Base-by-base conservation (phyloP, 2,888 invertebrate species). In the Mesoligia furuncula region DNA sequence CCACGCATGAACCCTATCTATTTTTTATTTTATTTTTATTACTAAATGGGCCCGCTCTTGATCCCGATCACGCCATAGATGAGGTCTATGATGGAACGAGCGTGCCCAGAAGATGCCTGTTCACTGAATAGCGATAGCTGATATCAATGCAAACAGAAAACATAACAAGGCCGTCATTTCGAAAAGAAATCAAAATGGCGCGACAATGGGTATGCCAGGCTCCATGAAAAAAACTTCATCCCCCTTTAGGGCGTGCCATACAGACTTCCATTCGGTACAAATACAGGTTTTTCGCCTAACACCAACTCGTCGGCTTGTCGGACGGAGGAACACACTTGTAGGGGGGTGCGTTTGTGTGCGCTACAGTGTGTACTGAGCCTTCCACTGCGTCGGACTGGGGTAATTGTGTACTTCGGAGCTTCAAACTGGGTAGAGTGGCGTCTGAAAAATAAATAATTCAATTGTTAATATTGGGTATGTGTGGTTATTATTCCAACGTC, bases 301-400 rank as follows among this genome's bases (percentile, higher is more conserved):
- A 89, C 89, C 20, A 83, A n/a, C 0, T 87, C 86, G 1, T 89
- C 84, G 15, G 92, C 92, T 71, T 94, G 90, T 9, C 88, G 85
- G 62, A 93, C 66, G 0, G 86, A 88, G 9, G 90, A 84, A 69
- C 92, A 93, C 0, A 92, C 82, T 54, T 90, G 90, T 1, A 93
- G 79, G 0, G 93, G 92, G 0, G 92, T 91, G 4, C 90, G 88
- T 20, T 67, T 82, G 1, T 11, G 11, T 0, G 69, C 79, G 27
- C 85, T 88, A 17, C 62, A 68, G 31, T 80, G 85, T 0, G 27
- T 24, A 27, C 85, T 88, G 0, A 96, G 87, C 1, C 97, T 90
- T 0, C 93, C 94, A 80, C 97, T 97, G 64, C 97, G 93, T 0
- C 97, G 91, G 0, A 97, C 97, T 0, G 97, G 97, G 0, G 97